phyloP scores from a whole-genome alignment of 2,888 invertebrate genomes.

The Aphidoletes aphidimyza region DNA sequence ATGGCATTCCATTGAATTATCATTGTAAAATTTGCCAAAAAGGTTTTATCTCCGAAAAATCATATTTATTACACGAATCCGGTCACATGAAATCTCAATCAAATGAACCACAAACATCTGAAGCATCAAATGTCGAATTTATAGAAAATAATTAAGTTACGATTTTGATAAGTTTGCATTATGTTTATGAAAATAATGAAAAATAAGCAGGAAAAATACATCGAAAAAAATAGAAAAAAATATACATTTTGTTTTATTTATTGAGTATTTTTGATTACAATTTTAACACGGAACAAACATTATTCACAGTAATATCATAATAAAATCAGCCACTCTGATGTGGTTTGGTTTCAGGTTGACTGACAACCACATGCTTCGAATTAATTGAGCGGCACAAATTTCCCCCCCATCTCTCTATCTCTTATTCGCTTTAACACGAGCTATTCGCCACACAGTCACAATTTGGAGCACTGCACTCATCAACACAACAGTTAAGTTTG shows the following conservation, averaged over 20 bases:
- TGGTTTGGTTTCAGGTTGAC: neutral
- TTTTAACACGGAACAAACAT: neutral
- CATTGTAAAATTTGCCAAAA: slow-evolving; percentile 44
- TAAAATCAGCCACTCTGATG: neutral
- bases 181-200: too few relatives aligned
- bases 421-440: neutral
- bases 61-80: slow-evolving; percentile 1
- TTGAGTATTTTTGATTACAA: neutral
- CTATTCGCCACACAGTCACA: neutral
- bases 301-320: neutral
- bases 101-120: neutral
- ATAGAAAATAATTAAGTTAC: too few relatives aligned
- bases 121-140: too few relatives aligned
- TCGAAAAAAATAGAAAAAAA: neutral
- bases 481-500: neutral
- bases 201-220: too few relatives aligned
- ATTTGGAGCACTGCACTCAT: neutral
- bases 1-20: slow-evolving; percentile 26
- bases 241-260: too few relatives aligned
- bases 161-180: too few relatives aligned
- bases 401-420: neutral
- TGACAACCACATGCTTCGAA: neutral
- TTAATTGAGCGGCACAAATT: neutral
- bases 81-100: neutral
- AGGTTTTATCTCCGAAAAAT: slow-evolving; percentile 39